Evolutionary conservation across 2,888 invertebrate species (phyloP), one percentile per base, ranked within the genome.

Genomic region (Epiblema foenella): DNA sequence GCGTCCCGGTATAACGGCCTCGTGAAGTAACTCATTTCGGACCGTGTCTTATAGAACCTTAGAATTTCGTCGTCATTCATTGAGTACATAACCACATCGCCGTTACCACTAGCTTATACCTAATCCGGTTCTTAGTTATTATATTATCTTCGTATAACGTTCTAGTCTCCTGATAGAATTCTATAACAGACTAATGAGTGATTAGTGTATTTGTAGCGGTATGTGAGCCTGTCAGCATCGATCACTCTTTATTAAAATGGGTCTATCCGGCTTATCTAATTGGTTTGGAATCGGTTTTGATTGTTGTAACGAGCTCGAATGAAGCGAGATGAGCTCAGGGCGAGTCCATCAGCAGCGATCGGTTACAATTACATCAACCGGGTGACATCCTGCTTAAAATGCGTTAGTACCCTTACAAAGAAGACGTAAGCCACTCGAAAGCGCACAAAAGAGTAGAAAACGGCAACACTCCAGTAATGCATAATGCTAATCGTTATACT

Each of bases 211-310:
- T 60, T 46, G 60, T 60, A 63, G 18, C 51, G 15, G 29, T 18
- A 33, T 39, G 12, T 52, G 54, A 64, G 52, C 37, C 37, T 24
- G 24, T 7, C 11, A 17, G 20, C 52, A 64, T 54, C 64, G 52
- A 64, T 64, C 54, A 64, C n/a, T 64, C 52, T 64, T 39, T 39
- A 64, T 64, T 64, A 54, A 20, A 33, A 46, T 15, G 15, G 7
- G 1, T 46, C 46, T 46, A 46, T 46, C 8, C n/a, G n/a, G n/a
- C 46, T 46, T 46, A 15, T 7, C 46, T 7, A n/a, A 46, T 46
- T 46, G 46, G 12, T n/a, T n/a, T n/a, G 46, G n/a, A 46, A 7
- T 46, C 46, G 46, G 1, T 7, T 46, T 46, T 46, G 8, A 1
- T 15, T 15, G 12, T 39, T 0, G 4, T 1, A 15, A 24, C 1